These are phyloP conservation scores for Ochropleura plecta DNA, from an alignment of 2,888 invertebrate species.

Conservation along the genomic window DNA sequence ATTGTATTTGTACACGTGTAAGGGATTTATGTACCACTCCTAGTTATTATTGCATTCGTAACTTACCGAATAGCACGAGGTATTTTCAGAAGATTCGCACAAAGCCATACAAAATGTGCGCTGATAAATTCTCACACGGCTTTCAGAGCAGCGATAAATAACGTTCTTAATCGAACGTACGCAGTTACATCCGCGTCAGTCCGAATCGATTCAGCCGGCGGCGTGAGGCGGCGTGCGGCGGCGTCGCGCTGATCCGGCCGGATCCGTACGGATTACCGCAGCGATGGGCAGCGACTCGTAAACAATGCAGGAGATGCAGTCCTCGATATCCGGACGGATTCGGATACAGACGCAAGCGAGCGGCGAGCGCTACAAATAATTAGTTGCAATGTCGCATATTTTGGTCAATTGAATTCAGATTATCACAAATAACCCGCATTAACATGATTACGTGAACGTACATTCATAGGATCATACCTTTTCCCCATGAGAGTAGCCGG, in stretches of 20 bases:
- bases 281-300: slow-evolving; percentile 32
- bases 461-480: too few relatives aligned
- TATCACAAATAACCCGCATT: background rate
- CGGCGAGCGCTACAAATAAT: slow-evolving; percentile 6
- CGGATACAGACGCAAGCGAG: slow-evolving; percentile 9
- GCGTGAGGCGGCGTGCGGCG: background rate
- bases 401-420: background rate
- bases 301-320: slow-evolving; percentile 50
- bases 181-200: slow-evolving; percentile 38
- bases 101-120: slow-evolving; percentile 4
- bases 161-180: slow-evolving; percentile 27
- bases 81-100: background rate
- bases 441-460: too few relatives aligned
- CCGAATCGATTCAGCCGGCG: slow-evolving; percentile 24
- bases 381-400: slow-evolving; percentile 9
- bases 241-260: slow-evolving; percentile 20
- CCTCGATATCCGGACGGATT: slow-evolving; percentile 9
- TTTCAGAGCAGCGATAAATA: slow-evolving; percentile 38
- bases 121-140: slow-evolving; percentile 12
- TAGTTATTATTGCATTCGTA: slow-evolving; percentile 13
- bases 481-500: too few relatives aligned
- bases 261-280: slow-evolving; percentile 30
- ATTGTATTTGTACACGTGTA: slow-evolving; percentile 6
- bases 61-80: background rate
- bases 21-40: background rate